Evolutionary conservation across 2,797 vertebrate genomes (phyloP), one percentile per base, ranked within the genome.

Genomic region (Chromobotia macracanthus): DNA sequence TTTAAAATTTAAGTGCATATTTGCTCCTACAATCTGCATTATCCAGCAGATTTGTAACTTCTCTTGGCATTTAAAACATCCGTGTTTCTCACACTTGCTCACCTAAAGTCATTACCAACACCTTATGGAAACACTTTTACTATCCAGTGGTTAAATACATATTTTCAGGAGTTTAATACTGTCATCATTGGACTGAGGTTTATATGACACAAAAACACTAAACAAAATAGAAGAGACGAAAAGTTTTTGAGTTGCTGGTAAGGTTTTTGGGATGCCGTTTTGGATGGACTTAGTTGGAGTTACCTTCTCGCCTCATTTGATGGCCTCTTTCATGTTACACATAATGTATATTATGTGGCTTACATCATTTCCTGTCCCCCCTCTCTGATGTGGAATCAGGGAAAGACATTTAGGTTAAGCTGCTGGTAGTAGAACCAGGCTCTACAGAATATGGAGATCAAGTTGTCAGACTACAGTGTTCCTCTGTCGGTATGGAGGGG

Each of bases 401-500:
- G 66, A 85, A 84, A 81, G 82, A 79, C 56, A 48, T 87, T 79
- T 76, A 78, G 85, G 63, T 64, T 74, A 78, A 86, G 51, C 64
- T 75, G 78, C 68, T 83, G 85, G 84, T 80, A 68, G 18, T 84
- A 80, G 80, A 84, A 83, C 66, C 81, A 64, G 83, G 75, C 64
- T 71, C 74, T 58, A 75, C 19, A 67, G 38, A 85, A 31, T 8
- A 67, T 12, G 21, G 76, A 84, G 56, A 83, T n/a, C 51, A 11
- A 18, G 75, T 79, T 74, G 71, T 93, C 94, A 99, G 90, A 99
- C 98, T 92, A 99, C 97, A 73, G 98, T 99, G 73, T 99, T 99
- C 84, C 98, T 92, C 94, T 99, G 98, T 88, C 98, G 94, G 92
- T 99, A 99, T 35, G 97, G 97, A 0, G 97, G 97, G 0, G 97